phyloP scores from a whole-genome alignment of 2,113 vertebrate species.

The Limnothrissa miodon region DNA sequence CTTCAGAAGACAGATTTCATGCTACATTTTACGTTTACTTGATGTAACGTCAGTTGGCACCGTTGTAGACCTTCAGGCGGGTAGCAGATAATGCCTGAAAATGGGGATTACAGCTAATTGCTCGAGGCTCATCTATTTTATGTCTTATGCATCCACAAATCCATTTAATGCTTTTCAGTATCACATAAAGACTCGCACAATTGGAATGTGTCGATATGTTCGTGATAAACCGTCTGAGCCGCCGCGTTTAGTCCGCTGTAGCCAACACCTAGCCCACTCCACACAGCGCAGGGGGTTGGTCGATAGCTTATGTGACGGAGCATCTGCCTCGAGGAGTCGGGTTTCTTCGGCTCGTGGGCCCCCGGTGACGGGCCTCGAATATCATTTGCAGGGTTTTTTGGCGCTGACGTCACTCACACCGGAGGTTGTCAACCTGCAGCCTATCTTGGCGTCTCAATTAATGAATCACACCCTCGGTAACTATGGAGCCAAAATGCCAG shows the following conservation, averaged over 20 bases:
- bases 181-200: conserved; percentile 48
- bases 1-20: conserved; percentile 24
- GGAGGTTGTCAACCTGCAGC: background rate
- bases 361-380: background rate
- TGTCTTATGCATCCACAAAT: conserved; percentile 48
- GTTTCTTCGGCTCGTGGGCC: background rate
- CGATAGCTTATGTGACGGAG: background rate
- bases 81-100: conserved; percentile 37
- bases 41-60: background rate
- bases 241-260: conserved; percentile 28
- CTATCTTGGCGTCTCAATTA: conserved; percentile 8
- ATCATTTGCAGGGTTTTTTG: background rate
- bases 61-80: conserved; percentile 21
- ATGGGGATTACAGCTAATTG: conserved; percentile 41
- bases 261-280: background rate
- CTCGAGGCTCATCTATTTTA: conserved; percentile 43
- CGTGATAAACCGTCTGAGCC: conserved; percentile 41
- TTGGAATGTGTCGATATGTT: conserved; percentile 40
- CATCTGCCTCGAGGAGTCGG: background rate
- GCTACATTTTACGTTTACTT: conserved; percentile 29
- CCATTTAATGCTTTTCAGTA: conserved; percentile 50
- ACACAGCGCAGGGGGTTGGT: background rate
- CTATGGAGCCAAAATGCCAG: background rate
- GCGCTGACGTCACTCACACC: background rate
- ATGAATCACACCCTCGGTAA: background rate